Evolutionary conservation across 2,888 invertebrate genomes (phyloP), one percentile per base, ranked within the genome.

Genomic region (Stenurella melanura): DNA sequence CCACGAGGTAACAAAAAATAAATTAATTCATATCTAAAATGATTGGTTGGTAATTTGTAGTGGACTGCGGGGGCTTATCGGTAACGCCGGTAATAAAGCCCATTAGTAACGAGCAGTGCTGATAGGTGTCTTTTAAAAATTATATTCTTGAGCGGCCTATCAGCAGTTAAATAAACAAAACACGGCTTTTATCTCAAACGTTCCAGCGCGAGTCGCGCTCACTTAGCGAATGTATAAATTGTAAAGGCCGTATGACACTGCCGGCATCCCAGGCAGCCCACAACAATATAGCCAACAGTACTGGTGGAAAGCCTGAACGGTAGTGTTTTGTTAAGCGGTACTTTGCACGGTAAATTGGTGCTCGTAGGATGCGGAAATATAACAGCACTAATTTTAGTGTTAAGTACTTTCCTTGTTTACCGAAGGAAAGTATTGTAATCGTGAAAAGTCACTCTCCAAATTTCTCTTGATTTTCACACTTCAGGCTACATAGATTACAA

Each of bases 131-230:
- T 81, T 77, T 82, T 82, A 83, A 84, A 85, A 86, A 85, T 84
- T 85, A 85, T 85, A 85, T 82, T 83, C 84, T 78, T 77, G 78
- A 75, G 73, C 79, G 77, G 77, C 74, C 82, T 85, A 85, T 86
- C 86, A 84, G 83, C 83, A 82, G 80, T 83, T 85, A 85, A 87
- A 87, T 85, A 85, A 87, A 87, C 82, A 81, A 83, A 84, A 88
- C 87, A 88, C 83, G 86, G 82, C 85, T 87, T 86, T 88, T 88
- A 88, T 88, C 88, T 88, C 85, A 86, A 88, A 87, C 87, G 87
- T 85, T 86, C 82, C 83, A 85, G 83, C 81, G 85, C 82, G 84
- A 86, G 87, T 88, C 88, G 85, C 77, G 82, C 83, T 85, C 86
- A 86, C 87, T 89, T 88, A 88, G 87, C 85, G 83, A 87, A 87